A percentile compares a stretch with the other conserved stretches of the same genome.
These are phyloP conservation scores for Periophthalmus magnuspinnatus DNA, from an alignment of 2,797 vertebrate species.

Conservation along the genomic window DNA sequence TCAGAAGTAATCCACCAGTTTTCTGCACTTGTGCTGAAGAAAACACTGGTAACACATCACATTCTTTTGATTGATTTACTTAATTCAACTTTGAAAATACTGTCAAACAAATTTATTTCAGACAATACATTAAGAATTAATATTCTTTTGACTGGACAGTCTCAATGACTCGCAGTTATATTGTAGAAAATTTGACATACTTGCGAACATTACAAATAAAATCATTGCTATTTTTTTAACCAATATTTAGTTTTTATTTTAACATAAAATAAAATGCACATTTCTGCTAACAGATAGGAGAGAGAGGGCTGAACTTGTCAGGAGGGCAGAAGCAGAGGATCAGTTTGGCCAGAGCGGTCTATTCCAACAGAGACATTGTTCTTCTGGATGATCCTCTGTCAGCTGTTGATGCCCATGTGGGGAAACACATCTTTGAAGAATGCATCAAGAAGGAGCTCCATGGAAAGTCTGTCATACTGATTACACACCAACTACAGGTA, in stretches of 20 bases:
- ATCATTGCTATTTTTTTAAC: not conserved
- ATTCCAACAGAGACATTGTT: slow-evolving; percentile 77
- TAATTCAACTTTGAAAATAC: too few species aligned
- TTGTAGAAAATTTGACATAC: too few species aligned
- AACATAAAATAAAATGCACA: not conserved
- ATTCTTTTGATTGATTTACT: too few species aligned
- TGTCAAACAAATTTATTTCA: too few species aligned
- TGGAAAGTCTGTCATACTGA: slow-evolving; percentile 77
- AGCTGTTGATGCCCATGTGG: slow-evolving; percentile 79
- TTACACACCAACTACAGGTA: slow-evolving; percentile 85
- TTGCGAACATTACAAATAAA: not conserved
- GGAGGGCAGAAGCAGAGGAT: slow-evolving; percentile 85
- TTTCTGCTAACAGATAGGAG: too few species aligned
- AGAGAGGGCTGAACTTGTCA: slow-evolving; percentile 19
- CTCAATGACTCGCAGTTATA: too few species aligned
- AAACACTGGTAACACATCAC: too few species aligned
- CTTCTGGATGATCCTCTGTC: slow-evolving; percentile 83
- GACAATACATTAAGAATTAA: too few species aligned
- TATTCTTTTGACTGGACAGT: too few species aligned
- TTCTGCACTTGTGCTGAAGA: too few species aligned
- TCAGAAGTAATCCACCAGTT: too few species aligned
- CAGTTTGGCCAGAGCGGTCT: slow-evolving; percentile 79
- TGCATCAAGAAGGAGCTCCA: slow-evolving; percentile 75
- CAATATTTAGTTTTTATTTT: too few species aligned
- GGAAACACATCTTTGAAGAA: slow-evolving; percentile 82